Evolutionary conservation across 2,113 vertebrate species (phyloP), one percentile per base, ranked within the genome.

Genomic region (Paedocypris sp.): DNA sequence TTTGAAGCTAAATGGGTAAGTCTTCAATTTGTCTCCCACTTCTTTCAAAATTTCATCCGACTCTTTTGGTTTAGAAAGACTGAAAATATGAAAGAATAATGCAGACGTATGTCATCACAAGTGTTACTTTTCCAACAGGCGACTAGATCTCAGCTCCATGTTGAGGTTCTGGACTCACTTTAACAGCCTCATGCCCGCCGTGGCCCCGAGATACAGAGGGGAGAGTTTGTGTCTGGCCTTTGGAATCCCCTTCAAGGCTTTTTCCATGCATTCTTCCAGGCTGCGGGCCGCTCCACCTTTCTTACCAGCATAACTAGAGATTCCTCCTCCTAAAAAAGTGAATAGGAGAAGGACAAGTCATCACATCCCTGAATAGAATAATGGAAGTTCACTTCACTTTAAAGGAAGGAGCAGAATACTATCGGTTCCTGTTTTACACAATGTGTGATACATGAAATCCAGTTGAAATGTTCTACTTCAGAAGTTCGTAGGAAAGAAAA

Each of bases 141-240:
- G n/a, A n/a, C n/a, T n/a, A n/a, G n/a, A n/a, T n/a, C n/a, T n/a
- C n/a, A n/a, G n/a, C n/a, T n/a, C n/a, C 20, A 38, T 23, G 5
- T 18, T 45, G 25, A 42, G 25, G 5, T 50, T 8, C 20, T 1
- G 1, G 15, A 64, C 82, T 80, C 75, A 92, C 90, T 83, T 81
- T 54, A 92, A 73, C 0, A 92, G 79, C 51, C 90, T 85, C 90
- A 92, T 92, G 51, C 90, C 90, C 2, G 89, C 90, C 0, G 90
- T 92, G 1, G 88, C 89, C 54, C 89, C 89, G 0, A 92, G 80
- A 33, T 87, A 88, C 11, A 73, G 51, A 0, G 86, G 83, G 1
- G 77, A 75, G 36, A 82, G 73, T 2, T 42, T 64, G 35, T 88
- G 86, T 41, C 77, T 80, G 10, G 62, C 64, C 58, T 72, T 62